phyloP scores from a whole-genome alignment of 2,888 invertebrate species.

The Oscheius onirici region DNA sequence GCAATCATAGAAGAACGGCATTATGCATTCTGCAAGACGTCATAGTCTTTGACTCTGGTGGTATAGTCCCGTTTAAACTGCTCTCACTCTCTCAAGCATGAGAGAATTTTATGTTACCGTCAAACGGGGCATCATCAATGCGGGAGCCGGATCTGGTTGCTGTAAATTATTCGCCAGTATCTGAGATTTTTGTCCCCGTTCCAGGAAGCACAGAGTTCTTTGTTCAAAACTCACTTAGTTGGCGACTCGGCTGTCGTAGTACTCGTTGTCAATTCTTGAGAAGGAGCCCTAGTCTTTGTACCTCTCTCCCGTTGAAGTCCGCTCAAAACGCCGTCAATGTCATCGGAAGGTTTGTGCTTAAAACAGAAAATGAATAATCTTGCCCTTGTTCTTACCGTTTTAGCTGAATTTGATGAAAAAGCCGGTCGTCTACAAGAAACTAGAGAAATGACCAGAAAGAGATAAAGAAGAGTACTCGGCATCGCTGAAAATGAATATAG shows the following conservation, averaged over 20 bases:
- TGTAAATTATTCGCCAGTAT: slow-evolving; percentile 13
- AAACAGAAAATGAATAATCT: background rate
- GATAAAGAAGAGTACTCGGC: background rate
- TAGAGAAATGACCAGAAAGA: background rate
- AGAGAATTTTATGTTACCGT: slow-evolving; percentile 6
- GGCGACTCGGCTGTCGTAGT: too few species aligned
- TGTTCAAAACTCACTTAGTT: background rate
- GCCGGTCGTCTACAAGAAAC: background rate
- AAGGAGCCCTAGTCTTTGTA: background rate
- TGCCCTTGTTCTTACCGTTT: background rate
- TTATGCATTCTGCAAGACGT: slow-evolving; percentile 29
- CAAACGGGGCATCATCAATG: background rate
- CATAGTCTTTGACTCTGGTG: slow-evolving; percentile 25
- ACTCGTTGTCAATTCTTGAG: too few species aligned
- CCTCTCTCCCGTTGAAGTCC: background rate
- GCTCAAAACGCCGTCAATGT: slow-evolving; percentile 15
- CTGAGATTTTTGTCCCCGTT: background rate
- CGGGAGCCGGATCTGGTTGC: background rate
- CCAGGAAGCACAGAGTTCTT: background rate
- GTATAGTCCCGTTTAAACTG: background rate
- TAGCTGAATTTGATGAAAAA: background rate
- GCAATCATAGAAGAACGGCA: slow-evolving; percentile 32
- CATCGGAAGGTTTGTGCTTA: background rate
- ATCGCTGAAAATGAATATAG: too few species aligned
- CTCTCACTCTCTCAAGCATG: background rate